phyloP scores from a whole-genome alignment of 2,888 invertebrate genomes.

The Troides aeacus region DNA sequence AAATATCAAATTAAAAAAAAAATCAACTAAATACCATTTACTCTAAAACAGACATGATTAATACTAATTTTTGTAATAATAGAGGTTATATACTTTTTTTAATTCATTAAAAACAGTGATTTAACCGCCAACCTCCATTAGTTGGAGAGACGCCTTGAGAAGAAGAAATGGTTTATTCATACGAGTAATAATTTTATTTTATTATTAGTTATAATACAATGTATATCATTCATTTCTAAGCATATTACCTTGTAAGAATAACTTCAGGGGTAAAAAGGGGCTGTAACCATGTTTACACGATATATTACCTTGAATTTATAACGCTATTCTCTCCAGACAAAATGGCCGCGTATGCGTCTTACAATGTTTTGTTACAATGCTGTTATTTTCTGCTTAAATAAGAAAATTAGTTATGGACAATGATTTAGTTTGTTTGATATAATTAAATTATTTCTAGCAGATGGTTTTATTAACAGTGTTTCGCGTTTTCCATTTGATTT shows the following conservation, averaged over 20 bases:
- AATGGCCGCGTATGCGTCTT: constrained; percentile 20
- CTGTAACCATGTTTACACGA: constrained; percentile 24
- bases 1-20: no score
- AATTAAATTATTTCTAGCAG: background rate
- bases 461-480: background rate
- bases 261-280: constrained; percentile 11
- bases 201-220: background rate
- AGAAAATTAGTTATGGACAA: background rate
- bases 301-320: constrained; percentile 26
- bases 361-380: constrained; percentile 12
- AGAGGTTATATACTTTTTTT: no score
- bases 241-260: constrained; percentile 5
- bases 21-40: no score
- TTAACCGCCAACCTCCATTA: no score
- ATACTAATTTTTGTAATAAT: no score
- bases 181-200: background rate
- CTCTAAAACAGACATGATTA: no score
- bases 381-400: background rate
- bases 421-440: background rate
- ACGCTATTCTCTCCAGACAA: constrained; percentile 18
- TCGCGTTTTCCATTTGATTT: no score
- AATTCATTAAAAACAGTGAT: no score
- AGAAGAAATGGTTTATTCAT: no score
- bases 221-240: background rate
- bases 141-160: no score